Evolutionary conservation across 2,113 vertebrate genomes (phyloP).

Genomic region (Perognathus longimembris): DNA sequence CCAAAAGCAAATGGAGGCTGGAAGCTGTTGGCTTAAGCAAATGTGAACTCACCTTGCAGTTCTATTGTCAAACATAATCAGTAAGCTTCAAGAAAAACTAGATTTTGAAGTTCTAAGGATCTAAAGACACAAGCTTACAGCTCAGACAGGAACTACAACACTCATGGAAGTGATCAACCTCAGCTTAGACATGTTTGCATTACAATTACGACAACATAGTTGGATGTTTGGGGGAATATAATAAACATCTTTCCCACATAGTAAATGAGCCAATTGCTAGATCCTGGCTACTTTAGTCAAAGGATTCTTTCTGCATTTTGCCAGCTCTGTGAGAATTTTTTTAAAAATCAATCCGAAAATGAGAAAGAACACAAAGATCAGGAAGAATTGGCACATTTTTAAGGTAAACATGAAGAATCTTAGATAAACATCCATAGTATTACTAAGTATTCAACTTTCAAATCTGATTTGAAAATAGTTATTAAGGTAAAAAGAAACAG

Average conservation of each 20-base stretch:
- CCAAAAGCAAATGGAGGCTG: neutral
- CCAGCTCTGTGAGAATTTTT: neutral
- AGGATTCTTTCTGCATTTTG: neutral
- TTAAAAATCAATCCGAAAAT: neutral
- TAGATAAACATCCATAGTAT: neutral
- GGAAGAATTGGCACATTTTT: neutral
- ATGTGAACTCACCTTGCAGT: neutral
- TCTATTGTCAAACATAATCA: neutral
- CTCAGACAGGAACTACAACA: neutral
- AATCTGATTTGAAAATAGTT: slow-evolving; percentile 22
- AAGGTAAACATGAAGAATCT: neutral
- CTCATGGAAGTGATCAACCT: neutral
- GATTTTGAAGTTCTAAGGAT: neutral
- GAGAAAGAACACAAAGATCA: neutral
- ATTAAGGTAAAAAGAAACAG: neutral
- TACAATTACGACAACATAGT: neutral
- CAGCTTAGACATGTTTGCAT: slow-evolving; percentile 4
- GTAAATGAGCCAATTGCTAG: neutral
- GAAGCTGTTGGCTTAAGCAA: neutral
- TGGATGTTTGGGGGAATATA: neutral
- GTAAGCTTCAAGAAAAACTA: slow-evolving; percentile 21
- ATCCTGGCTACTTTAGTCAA: slow-evolving; percentile 14
- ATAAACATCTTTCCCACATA: neutral
- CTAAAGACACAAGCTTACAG: neutral
- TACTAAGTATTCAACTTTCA: neutral